Conservation (phyloP, 2,113 vertebrate genomes). For the Bos taurus region DNA sequence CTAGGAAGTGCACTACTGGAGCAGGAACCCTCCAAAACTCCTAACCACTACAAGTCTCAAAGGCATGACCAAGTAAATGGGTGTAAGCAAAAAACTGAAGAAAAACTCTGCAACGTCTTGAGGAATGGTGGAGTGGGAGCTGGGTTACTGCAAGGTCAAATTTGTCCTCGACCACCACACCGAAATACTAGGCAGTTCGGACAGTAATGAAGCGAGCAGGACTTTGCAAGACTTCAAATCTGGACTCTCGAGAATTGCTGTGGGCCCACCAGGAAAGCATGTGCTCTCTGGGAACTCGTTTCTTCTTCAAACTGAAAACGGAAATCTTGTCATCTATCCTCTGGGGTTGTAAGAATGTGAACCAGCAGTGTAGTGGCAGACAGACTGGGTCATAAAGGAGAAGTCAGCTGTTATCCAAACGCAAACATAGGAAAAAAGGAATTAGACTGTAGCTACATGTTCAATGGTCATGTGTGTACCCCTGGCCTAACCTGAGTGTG, state of each 20-base stretch:
- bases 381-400: neutral
- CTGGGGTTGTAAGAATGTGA: neutral
- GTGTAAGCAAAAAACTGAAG: neutral
- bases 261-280: neutral
- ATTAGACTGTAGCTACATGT: neutral
- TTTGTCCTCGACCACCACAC: neutral
- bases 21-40: neutral
- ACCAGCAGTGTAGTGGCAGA: too few relatives aligned
- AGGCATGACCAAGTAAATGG: neutral
- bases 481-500: neutral
- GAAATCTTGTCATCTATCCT: neutral
- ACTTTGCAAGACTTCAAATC: neutral
- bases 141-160: neutral
- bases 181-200: neutral
- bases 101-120: neutral
- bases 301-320: neutral
- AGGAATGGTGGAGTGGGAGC: neutral
- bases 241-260: neutral
- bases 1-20: neutral
- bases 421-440: neutral
- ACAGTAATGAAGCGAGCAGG: neutral
- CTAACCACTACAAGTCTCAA: neutral
- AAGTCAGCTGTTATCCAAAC: neutral
- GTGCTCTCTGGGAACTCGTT: neutral
- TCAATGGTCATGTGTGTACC: fast-evolving